Base-by-base conservation (phyloP, 2,113 vertebrate genomes). In the Aegotheles bennettii region DNA sequence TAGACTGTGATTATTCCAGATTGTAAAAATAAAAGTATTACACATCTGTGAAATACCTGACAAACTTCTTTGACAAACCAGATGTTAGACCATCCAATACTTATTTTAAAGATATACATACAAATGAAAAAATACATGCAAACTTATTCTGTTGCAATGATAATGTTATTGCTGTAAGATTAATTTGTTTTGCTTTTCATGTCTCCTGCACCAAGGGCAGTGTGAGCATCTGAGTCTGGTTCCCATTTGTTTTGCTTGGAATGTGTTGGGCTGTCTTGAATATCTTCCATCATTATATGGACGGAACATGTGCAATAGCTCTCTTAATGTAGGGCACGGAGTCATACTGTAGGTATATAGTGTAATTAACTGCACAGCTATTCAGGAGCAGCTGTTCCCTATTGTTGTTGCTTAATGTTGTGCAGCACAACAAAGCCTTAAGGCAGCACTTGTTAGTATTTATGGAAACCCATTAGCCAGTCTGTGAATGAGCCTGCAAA, bases 11-110 rank as follows among this genome's bases (percentile, higher is more conserved):
- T 95, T 96, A 96, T 88, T 90, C 87, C 92, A 95, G 95, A 95
- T 67, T 95, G 96, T 96, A 92, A 95, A 96, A 96, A 91, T 74
- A 93, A 79, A 94, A 94, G 87, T 94, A 90, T 90, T 96, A 93
- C 63, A 94, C 95, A 95, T 96, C 82, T 96, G 94, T 64, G 89
- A 94, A 97, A 96, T 97, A 97, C 96, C 93, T 97, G 93, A 94
- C 50, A 94, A 84, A 89, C 76, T 64, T 76, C 56, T 96, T 69
- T 82, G 79, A 89, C 87, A 87, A 91, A 88, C 82, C 97, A 97
- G 95, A 96, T 97, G 96, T 89, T 68, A 60, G 54, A 35, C 31
- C 61, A 57, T 91, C 75, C 84, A 93, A 80, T 94, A 61, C 47
- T 80, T 84, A 45, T 40, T 94, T 83, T 95, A 81, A 76, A 82